Conservation (phyloP, 2,797 vertebrate species). For the Adrianichthys oophorus region DNA sequence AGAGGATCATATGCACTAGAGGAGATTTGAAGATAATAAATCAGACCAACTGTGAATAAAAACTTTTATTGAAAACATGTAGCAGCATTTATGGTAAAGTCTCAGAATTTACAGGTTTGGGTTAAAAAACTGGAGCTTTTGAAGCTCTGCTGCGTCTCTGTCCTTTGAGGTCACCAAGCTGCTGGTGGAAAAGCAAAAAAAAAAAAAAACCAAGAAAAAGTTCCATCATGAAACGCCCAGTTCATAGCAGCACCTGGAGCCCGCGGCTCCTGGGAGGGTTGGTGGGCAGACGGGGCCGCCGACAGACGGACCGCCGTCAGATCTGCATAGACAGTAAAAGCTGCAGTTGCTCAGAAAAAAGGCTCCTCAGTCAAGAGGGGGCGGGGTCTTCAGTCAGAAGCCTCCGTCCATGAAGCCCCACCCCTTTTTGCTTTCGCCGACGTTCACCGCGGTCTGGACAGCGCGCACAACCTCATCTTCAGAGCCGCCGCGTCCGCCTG, state of each 20-base stretch:
- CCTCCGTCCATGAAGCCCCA: not conserved
- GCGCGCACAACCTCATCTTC: slow-evolving; percentile 43
- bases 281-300: slow-evolving; percentile 78
- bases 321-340: slow-evolving; percentile 14
- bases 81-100: slow-evolving; percentile 88
- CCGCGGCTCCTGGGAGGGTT: slow-evolving; percentile 76
- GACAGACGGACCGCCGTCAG: slow-evolving; percentile 17
- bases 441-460: slow-evolving; percentile 2
- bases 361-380: not conserved
- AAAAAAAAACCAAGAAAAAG: slow-evolving; percentile 1
- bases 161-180: slow-evolving; percentile 62
- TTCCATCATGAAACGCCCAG: slow-evolving; percentile 77
- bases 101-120: slow-evolving; percentile 42
- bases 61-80: slow-evolving; percentile 81
- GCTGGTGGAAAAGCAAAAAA: slow-evolving; percentile 52
- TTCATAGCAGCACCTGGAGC: slow-evolving; percentile 93
- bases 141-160: slow-evolving; percentile 68
- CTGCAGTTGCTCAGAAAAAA: not conserved
- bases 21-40: not conserved
- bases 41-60: slow-evolving; percentile 40
- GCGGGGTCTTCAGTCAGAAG: not conserved
- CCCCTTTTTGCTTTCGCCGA: not conserved
- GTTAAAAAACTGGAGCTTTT: slow-evolving; percentile 64
- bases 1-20: not conserved
- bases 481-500: not conserved